Conservation (phyloP, 1,140 invertebrate species). For the Hetaerina americana region DNA sequence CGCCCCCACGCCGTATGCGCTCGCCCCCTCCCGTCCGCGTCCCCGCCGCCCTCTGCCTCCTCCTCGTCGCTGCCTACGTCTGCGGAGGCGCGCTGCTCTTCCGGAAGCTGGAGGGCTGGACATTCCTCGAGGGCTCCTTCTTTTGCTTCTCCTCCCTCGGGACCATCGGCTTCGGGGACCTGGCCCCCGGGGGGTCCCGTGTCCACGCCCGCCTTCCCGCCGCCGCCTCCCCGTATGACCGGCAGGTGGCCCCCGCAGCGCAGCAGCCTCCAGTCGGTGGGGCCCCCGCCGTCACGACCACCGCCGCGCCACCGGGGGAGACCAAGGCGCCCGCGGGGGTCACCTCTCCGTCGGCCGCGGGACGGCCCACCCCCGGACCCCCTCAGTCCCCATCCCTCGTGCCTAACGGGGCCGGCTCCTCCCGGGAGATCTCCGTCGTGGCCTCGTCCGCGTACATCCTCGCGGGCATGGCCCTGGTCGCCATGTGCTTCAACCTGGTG, state of each 20-base stretch:
- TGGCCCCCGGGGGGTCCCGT: slow-evolving; percentile 42
- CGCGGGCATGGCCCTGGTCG: slow-evolving; percentile 86
- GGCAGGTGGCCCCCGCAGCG: not conserved
- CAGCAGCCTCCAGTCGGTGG: not conserved
- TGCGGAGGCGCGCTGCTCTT: slow-evolving; percentile 84
- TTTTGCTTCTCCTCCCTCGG: slow-evolving; percentile 89
- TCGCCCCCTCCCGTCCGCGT: slow-evolving; percentile 46
- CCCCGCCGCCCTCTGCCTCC: slow-evolving; percentile 76
- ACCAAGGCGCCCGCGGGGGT: slow-evolving; percentile 37
- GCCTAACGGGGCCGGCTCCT: slow-evolving; percentile 35
- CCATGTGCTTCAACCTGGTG: slow-evolving; percentile 93
- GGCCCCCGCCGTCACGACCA: slow-evolving; percentile 16
- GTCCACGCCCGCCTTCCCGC: not conserved
- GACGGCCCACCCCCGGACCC: slow-evolving; percentile 41
- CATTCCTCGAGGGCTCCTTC: slow-evolving; percentile 78
- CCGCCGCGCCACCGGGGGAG: slow-evolving; percentile 29
- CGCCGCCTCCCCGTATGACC: slow-evolving; percentile 7
- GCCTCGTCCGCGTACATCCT: slow-evolving; percentile 78
- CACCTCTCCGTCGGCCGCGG: slow-evolving; percentile 36
- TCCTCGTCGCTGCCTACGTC: slow-evolving; percentile 81
- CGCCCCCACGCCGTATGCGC: slow-evolving; percentile 21
- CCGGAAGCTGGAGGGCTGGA: slow-evolving; percentile 79
- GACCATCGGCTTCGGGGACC: slow-evolving; percentile 80
- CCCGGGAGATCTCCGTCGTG: slow-evolving; percentile 63
- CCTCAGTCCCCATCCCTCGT: slow-evolving; percentile 30